Base-by-base conservation (phyloP, 30 jellyfish, hydroid and myxozoan genomes). In the Hydractinia symbiolongicarpus region DNA sequence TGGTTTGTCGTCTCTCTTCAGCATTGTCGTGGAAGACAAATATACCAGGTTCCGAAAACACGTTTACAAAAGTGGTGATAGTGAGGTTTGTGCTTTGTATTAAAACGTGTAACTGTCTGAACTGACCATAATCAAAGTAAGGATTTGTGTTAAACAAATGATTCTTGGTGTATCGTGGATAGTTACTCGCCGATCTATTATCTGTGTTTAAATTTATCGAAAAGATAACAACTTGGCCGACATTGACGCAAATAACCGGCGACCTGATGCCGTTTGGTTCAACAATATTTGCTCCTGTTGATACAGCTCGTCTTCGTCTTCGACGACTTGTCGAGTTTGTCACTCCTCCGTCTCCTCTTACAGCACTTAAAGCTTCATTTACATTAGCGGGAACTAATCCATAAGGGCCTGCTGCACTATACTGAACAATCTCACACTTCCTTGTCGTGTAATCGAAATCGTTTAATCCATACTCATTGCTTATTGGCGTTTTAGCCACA, bases 11-110 rank as follows among this genome's bases (percentile, higher is more conserved):
- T 50, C 86, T 82, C 6, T 89, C 64, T 14, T 50, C 76, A 1
- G 96, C 99, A 68, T 94, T 94, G 80, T 94, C 99, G 62, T 84
- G 84, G 82, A 94, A 94, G 4, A 94, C 99, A 66, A 80, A 92
- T 13, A 85, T 90, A 5, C 99, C 99, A 21, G 95, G 87, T 51
- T 94, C 99, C 5, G 90, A 21, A 90, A 94, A 94, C 20, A 75
- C 90, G 21, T 94, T 86, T 5, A 87, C 96, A 62, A 94, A 94
- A 56, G 91, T 84, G 20, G 85, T 73, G 15, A 94, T 67, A n/a
- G 95, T 54, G 21, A 84, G 88, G 79, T 94, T 85, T 49, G 96
- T 88, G n/a, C 86, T 87, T 78, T 82, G 99, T 4, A 94, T 85
- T 30, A 84, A 11, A 10, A 92, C 51, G 72, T 94, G 87, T 50